Evolutionary conservation across 2,888 invertebrate species (phyloP).

Genomic region (Tholera decimalis): DNA sequence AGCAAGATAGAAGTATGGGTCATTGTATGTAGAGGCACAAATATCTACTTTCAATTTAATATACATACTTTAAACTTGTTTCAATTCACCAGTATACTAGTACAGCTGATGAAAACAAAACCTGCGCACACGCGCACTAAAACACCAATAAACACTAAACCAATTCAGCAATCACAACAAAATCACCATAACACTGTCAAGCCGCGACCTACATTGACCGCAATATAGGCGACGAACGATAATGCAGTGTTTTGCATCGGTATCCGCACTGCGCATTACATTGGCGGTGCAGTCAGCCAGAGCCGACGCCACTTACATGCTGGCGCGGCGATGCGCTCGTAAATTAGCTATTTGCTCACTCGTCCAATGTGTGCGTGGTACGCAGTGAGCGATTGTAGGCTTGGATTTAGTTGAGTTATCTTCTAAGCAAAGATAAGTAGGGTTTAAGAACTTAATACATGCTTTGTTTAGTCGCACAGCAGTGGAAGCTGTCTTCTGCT

Average conservation of each 20-base stretch:
- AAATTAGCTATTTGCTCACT: conserved; percentile 52
- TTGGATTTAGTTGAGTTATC: conserved; percentile 7
- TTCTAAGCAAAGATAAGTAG: neutral
- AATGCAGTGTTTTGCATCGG: conserved; percentile 72
- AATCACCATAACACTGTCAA: conserved; percentile 17
- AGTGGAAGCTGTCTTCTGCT: too few relatives aligned
- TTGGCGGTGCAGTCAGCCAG: conserved; percentile 60
- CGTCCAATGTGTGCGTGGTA: conserved; percentile 34
- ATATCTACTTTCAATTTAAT: too few relatives aligned
- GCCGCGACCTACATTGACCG: conserved; percentile 35
- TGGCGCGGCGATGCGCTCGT: conserved; percentile 44
- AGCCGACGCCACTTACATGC: conserved; percentile 56
- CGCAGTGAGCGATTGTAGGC: conserved; percentile 25
- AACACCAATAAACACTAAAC: too few relatives aligned
- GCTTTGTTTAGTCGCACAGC: too few relatives aligned
- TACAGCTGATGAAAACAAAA: neutral
- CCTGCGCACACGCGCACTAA: conserved; percentile 32
- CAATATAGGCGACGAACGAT: conserved; percentile 57
- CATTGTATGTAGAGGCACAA: too few relatives aligned
- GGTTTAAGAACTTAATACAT: neutral
- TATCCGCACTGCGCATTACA: conserved; percentile 75
- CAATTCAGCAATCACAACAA: conserved; percentile 5
- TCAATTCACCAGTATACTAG: too few relatives aligned
- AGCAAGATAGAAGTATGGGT: too few relatives aligned
- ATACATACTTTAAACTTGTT: too few relatives aligned